Conservation (phyloP, 2,797 vertebrate species). For the Enteromius fasciolatus region DNA sequence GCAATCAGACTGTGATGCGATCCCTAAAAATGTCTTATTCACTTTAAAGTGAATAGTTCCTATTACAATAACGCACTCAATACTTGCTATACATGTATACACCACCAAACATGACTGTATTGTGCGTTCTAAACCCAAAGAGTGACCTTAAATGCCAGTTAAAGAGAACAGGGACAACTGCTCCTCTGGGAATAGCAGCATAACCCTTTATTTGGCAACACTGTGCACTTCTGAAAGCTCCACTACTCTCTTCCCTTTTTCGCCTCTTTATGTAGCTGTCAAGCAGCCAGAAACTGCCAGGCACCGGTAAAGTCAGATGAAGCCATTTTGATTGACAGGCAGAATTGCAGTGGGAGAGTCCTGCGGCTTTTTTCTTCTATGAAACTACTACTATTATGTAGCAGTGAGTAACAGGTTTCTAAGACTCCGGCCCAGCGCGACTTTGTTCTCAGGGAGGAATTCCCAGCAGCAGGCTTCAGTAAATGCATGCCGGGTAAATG, state of each 20-base stretch:
- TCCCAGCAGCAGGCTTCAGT: constrained; percentile 38
- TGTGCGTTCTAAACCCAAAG: constrained; percentile 50
- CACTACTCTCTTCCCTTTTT: constrained; percentile 43
- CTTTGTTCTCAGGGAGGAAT: constrained; percentile 43
- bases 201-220: constrained; percentile 55
- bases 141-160: constrained; percentile 54
- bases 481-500: constrained; percentile 45
- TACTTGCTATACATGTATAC: background rate
- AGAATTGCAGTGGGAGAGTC: constrained; percentile 49
- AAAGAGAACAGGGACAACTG: constrained; percentile 41
- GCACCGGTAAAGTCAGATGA: constrained; percentile 42
- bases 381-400: constrained; percentile 37
- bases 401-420: constrained; percentile 44
- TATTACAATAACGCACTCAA: constrained; percentile 48
- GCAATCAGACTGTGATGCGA: background rate
- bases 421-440: background rate
- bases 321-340: constrained; percentile 46
- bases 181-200: constrained; percentile 46
- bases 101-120: background rate
- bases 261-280: constrained; percentile 25
- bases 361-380: constrained; percentile 35
- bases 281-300: constrained; percentile 43
- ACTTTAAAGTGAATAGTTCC: constrained; percentile 43
- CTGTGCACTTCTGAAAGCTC: constrained; percentile 43
- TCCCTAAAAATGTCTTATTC: constrained; percentile 38